Base-by-base conservation (phyloP, 2,888 invertebrate genomes). In the Pandemis corylana region DNA sequence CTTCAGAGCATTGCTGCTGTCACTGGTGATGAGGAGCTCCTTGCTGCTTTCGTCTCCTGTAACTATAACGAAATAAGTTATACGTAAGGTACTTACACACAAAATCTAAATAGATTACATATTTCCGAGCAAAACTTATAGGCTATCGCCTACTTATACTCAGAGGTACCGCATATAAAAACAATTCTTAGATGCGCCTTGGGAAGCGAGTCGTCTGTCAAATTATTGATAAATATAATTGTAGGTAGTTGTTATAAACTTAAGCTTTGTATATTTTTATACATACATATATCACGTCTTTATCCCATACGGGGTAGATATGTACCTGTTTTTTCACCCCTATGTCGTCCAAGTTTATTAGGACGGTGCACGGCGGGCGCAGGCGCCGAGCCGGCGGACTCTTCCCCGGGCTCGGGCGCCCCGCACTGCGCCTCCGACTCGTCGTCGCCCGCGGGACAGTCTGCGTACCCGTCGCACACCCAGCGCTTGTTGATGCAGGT, bases 11-110 rank as follows among this genome's bases (percentile, higher is more conserved):
- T 90, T 90, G 76, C 79, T 90, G 77, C 89, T 92, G 81, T 96
- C 96, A 76, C 96, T 96, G 13, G 95, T 96, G 85, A 96, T 92
- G 76, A 96, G 94, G 3, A 96, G 89, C 80, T 96, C 96, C 77
- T 95, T 95, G 83, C 96, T 96, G 86, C 94, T 95, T 62, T 96
- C 95, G 68, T 95, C 95, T 6, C 90, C 95, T 95, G 82, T 59
- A 81, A 83, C 71, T 75, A 73, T 76, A 73, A 44, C 42, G 5
- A 64, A 42, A 44, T 15, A 42, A 10, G 42, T 64, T 46, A 46
- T 46, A 46, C 0, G 0, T 46, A 46, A 2, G 12, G 10, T 7
- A 44, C 13, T 13, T 49, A 51, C 6, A 5, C 1, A 51, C 44
- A 44, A 36, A 36, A 36, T 36, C 28, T 36, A 36, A 36, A 36